Evolutionary conservation across 2,888 invertebrate genomes (phyloP), one percentile per base, ranked within the genome.

Genomic region (Drosophila paranaensis): DNA sequence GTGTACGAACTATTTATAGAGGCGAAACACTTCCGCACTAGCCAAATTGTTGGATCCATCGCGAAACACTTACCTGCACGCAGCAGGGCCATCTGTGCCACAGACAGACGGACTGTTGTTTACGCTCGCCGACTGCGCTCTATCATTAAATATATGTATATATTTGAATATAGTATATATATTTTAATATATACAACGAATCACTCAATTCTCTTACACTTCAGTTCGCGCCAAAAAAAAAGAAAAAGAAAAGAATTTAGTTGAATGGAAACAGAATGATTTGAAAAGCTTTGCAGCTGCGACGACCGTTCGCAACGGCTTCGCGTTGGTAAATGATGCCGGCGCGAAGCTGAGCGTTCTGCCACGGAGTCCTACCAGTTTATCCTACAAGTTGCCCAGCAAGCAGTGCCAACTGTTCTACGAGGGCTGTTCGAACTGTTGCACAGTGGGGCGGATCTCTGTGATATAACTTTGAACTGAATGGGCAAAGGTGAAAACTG

Each of bases 271-370:
- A 54, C 5, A 46, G 46, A 37, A 51, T 37, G 16, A 25, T n/a
- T 20, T 43, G 30, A 60, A 40, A 56, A 39, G 13, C 46, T 8
- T n/a, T 33, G 33, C 42, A 16, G 63, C 35, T 14, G 54, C 33
- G 58, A 67, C 63, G 48, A 75, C 77, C 66, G 66, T 45, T 79
- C 79, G 71, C 79, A 48, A 58, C 75, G 66, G 66, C 71, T 61
- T 58, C 79, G 54, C 67, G 51, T 64, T 67, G 71, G 48, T 27
- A 75, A 77, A 66, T 77, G 77, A 79, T 50, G 53, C 33, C 51
- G 43, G 35, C 55, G 40, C 50, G 48, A 63, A 55, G 60, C 75
- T 74, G 60, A 45, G 48, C 11, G 39, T 39, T 68, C 25, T 10
- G 46, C 46, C 20, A 20, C 39, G 25, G 62, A 37, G 55, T 60